Conservation (phyloP, 2,888 invertebrate species). For the Hyppa rectilinea region DNA sequence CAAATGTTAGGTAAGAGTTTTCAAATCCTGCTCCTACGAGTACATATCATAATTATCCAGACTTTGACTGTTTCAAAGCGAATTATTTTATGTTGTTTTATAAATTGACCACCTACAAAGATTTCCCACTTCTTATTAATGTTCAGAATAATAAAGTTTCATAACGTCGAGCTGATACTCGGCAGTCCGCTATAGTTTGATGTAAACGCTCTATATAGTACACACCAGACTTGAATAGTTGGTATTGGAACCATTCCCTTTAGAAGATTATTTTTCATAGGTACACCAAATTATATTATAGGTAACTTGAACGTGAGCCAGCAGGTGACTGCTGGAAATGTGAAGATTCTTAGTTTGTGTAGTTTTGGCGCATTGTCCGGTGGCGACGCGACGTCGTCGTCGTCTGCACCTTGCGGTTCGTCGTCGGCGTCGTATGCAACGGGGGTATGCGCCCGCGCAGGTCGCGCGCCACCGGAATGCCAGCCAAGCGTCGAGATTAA, state of each 20-base stretch:
- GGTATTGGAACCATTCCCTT: background rate
- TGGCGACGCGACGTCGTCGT: slow-evolving; percentile 20
- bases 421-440: slow-evolving; percentile 41
- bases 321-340: background rate
- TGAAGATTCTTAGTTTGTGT: slow-evolving; percentile 61
- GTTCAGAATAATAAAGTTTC: background rate
- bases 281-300: slow-evolving; percentile 8
- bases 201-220: background rate
- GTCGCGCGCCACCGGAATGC: slow-evolving; percentile 57
- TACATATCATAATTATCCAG: too few relatives aligned
- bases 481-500: slow-evolving; percentile 60
- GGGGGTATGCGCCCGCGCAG: slow-evolving; percentile 44
- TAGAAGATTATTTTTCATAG: background rate
- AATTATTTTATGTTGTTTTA: background rate
- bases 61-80: slow-evolving; percentile 1
- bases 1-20: slow-evolving; percentile 4
- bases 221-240: background rate
- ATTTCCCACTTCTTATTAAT: background rate
- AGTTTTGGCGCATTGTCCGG: slow-evolving; percentile 63
- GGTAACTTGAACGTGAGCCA: background rate
- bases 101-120: background rate
- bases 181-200: background rate
- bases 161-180: background rate
- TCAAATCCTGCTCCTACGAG: slow-evolving; percentile 1
- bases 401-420: slow-evolving; percentile 22